Evolutionary conservation across 92 coral and sea anemone genomes (phyloP), one percentile per base, ranked within the genome.

Genomic region (Siderastrea radians): DNA sequence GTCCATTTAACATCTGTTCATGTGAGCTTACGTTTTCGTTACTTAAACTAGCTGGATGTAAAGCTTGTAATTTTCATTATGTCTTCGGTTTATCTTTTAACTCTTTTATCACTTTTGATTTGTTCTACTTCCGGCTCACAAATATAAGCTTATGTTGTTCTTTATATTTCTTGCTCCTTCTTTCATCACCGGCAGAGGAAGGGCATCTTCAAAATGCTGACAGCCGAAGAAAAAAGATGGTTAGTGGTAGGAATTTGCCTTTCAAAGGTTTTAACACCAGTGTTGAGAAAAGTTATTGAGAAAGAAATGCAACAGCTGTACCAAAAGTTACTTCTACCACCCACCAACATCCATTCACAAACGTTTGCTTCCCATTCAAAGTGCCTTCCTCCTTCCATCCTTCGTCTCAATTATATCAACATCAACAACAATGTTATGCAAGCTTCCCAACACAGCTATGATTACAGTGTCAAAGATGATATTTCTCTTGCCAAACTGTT

Each of bases 201-300:
- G 38, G 38, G 38, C 38, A 26, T 26, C 38, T 26, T 26, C 38
- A 26, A n/a, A 61, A 61, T 61, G 66, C 19, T 61, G 16, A 19
- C 6, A 14, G 87, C 57, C 62, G 79, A 83, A 38, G 77, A 83
- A 69, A 62, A 68, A 52, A 66, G 86, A 81, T 81, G 86, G 86
- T 52, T 81, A 1, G 86, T 81, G 10, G 57, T 68, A 16, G 86
- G 86, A 6, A 81, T 81, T 26, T 81, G 86, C 72, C 77, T 81
- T 3, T 70, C 59, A 76, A 83, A 70, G 12, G 60, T 83, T 17
- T 51, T 70, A 3, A 70, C 87, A 38, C 87, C 78, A 26, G 79
- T 54, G 11, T 72, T 70, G 53, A 68, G 80, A 12, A 43, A 46
- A 14, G 68, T 70, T 17, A 61, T 61, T 61, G 19, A 61, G 5